phyloP scores from a whole-genome alignment of 2,888 invertebrate species.

The Lasioglossum morio region DNA sequence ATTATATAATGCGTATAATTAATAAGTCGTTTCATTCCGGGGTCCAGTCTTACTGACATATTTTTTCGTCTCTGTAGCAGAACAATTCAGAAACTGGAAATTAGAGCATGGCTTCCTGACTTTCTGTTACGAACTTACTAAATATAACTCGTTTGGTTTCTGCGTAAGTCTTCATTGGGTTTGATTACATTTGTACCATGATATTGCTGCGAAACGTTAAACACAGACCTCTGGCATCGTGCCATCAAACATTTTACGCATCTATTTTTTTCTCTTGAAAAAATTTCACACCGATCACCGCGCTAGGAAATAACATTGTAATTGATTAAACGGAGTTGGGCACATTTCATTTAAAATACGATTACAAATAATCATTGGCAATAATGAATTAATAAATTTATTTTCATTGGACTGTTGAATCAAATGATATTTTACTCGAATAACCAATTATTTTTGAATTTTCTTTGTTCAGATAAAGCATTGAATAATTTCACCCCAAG shows the following conservation, averaged over 20 bases:
- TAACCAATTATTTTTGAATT: too few relatives aligned
- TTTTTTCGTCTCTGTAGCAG: neutral
- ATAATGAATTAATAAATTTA: too few relatives aligned
- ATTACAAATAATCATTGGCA: too few relatives aligned
- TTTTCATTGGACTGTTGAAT: too few relatives aligned
- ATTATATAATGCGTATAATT: neutral
- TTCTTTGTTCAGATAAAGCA: neutral
- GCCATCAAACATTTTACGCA: neutral
- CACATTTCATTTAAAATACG: too few relatives aligned
- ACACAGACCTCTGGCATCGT: slow-evolving; percentile 2
- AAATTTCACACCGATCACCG: neutral
- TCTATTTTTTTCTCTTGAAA: neutral
- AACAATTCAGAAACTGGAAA: neutral
- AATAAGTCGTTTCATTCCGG: neutral
- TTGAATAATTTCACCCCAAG: neutral
- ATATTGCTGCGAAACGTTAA: slow-evolving; percentile 46
- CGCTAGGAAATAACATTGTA: too few relatives aligned
- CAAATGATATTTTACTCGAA: too few relatives aligned
- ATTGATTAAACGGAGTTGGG: too few relatives aligned
- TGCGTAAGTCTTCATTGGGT: slow-evolving; percentile 38
- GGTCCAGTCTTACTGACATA: neutral
- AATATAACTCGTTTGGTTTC: slow-evolving; percentile 57
- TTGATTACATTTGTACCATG: slow-evolving; percentile 51
- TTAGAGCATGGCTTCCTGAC: neutral
- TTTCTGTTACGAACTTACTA: slow-evolving; percentile 37